phyloP scores from a whole-genome alignment of 2,797 vertebrate species.

The Bufotes viridis region DNA sequence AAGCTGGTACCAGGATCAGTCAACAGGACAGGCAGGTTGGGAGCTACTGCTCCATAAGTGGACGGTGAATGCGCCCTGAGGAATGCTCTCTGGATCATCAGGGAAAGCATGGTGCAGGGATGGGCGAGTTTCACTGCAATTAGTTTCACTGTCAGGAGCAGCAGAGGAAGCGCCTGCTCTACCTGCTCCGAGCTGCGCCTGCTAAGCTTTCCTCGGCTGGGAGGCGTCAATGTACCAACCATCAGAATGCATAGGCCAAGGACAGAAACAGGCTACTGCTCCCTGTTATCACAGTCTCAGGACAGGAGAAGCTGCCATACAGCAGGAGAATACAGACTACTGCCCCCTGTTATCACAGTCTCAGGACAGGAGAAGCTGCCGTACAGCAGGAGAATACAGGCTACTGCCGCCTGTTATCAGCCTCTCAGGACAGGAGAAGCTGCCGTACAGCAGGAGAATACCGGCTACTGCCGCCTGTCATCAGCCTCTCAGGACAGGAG shows the following conservation, averaged over 20 bases:
- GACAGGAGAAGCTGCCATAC: no score
- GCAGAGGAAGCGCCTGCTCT: not conserved
- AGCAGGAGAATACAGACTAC: no score
- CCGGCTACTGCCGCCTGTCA: no score
- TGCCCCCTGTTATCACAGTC: no score
- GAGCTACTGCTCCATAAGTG: not conserved
- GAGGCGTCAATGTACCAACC: not conserved
- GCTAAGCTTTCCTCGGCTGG: not conserved
- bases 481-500: no score
- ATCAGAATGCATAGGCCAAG: no score
- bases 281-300: not conserved
- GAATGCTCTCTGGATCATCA: not conserved
- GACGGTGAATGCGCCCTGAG: not conserved
- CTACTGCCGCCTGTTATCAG: no score
- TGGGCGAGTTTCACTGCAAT: constrained; percentile 15
- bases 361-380: no score
- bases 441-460: no score
- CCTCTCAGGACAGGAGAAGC: no score
- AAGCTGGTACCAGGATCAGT: not conserved
- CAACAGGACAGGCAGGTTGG: not conserved
- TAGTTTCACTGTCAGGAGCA: not conserved
- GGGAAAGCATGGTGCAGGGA: not conserved
- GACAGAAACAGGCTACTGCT: not conserved
- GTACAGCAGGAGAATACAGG: no score
- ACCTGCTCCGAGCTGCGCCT: not conserved